Base-by-base conservation (phyloP, 1,140 invertebrate genomes). In the Cydia splendana region DNA sequence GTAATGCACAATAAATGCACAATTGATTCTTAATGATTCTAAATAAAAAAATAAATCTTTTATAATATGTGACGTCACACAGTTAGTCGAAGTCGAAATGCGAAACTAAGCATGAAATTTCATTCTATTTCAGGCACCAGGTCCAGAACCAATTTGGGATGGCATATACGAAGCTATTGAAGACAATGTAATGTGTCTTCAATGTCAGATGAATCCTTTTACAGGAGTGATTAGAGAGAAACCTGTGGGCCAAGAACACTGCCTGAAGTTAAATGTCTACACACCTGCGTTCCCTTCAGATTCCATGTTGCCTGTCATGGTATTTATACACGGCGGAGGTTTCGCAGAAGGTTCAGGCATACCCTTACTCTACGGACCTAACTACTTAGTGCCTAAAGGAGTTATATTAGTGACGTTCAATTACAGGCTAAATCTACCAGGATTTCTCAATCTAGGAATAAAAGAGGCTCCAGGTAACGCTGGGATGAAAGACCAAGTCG, bases 321-420 rank as follows among this genome's bases (percentile, higher is more conserved):
- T 94, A 2, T 94, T 85, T 77, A 91, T 96, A 10, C 95, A 96
- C 82, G 95, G 95, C 7, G 96, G 96, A 69, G 94, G 92, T 9
- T 95, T 95, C 76, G 88, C 87, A 53, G 79, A 88, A 18, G 94
- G 94, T 2, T 87, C 87, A 12, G 86, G 88, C 0, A 80, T 80
- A 20, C 78, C 82, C 28, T 75, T 87, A 45, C 85, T 95, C 2
- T 95, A 95, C 74, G 94, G 94, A 13, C 94, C 95, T 0, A 87
- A 93, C 57, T 93, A 94, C 80, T 87, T 96, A 9, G 92, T 95
- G 73, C 86, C 93, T 6, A 94, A 96, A 82, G 94, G 94, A 71
- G 89, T 96, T 9, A 94, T 97, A 20, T 91, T 97, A 2, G 96
- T 97, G 1, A 96, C 96, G 2, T 92, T 97, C 57, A 97, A 97